A percentile compares a stretch with the other conserved stretches of the same genome.
phyloP scores from a whole-genome alignment of 2,113 vertebrate species.

The Heterotilapia buettikoferi region DNA sequence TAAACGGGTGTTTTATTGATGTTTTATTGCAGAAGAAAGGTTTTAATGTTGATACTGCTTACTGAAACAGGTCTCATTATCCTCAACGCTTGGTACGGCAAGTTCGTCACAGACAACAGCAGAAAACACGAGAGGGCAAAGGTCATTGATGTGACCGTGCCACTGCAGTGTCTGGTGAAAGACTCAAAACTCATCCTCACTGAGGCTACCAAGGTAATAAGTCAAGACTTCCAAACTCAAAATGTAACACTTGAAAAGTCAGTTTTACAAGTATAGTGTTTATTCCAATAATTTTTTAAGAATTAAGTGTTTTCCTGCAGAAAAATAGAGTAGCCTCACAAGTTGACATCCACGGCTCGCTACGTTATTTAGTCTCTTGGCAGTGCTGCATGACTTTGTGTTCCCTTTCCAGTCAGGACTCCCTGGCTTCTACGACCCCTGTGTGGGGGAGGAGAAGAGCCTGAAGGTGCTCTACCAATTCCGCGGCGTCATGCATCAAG shows the following conservation, averaged over 20 bases:
- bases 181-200: slow-evolving; percentile 98
- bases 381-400: not conserved
- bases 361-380: not conserved
- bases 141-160: slow-evolving; percentile 94
- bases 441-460: slow-evolving; percentile 95
- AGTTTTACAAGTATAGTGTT: not conserved
- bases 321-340: not conserved
- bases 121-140: slow-evolving; percentile 86
- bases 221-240: not conserved
- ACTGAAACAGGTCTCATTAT: slow-evolving; percentile 84
- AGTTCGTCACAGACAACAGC: slow-evolving; percentile 95
- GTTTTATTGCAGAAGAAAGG: not conserved
- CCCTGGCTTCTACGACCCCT: slow-evolving; percentile 96
- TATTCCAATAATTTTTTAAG: not conserved
- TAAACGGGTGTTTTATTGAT: not conserved
- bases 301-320: not conserved
- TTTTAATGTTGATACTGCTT: not conserved
- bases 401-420: slow-evolving; percentile 81
- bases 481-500: slow-evolving; percentile 94
- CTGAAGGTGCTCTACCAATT: slow-evolving; percentile 98
- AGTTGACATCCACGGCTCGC: not conserved
- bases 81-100: slow-evolving; percentile 97
- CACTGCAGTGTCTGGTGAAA: slow-evolving; percentile 96
- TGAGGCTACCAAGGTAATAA: slow-evolving; percentile 87
- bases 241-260: not conserved